A percentile compares a stretch with the other conserved stretches of the same genome.
phyloP scores from a whole-genome alignment of 2,797 vertebrate species.

The Vireo griseus region DNA sequence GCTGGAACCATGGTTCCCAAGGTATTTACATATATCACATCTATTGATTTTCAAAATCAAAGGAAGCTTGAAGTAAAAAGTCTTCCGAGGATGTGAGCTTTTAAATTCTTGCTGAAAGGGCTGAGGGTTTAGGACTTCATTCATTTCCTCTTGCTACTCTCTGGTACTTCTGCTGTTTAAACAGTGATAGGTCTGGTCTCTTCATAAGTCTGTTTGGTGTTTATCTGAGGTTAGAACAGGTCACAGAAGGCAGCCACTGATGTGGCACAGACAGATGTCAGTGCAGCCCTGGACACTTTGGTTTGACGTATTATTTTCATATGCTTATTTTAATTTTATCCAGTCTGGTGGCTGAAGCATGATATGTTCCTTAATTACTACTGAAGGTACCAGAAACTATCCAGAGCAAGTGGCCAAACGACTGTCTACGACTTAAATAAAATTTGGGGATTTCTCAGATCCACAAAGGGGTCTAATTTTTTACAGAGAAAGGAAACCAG shows the following conservation, averaged over 20 bases:
- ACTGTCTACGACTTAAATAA: slow-evolving; percentile 35
- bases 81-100: background rate
- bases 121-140: background rate
- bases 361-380: background rate
- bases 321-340: background rate
- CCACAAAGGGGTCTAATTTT: slow-evolving; percentile 60
- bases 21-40: background rate
- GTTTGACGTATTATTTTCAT: background rate
- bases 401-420: background rate
- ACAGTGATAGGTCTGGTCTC: background rate
- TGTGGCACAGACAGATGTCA: background rate
- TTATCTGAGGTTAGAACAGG: background rate
- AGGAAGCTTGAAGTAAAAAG: background rate
- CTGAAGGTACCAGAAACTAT: background rate
- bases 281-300: background rate
- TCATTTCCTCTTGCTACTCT: background rate
- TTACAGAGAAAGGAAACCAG: slow-evolving; percentile 67
- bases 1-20: background rate
- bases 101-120: background rate
- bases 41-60: background rate
- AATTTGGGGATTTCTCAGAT: slow-evolving; percentile 47
- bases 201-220: background rate
- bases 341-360: background rate
- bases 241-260: background rate
- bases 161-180: background rate